phyloP scores from a whole-genome alignment of 2,113 vertebrate species.

The Anhinga rufa region DNA sequence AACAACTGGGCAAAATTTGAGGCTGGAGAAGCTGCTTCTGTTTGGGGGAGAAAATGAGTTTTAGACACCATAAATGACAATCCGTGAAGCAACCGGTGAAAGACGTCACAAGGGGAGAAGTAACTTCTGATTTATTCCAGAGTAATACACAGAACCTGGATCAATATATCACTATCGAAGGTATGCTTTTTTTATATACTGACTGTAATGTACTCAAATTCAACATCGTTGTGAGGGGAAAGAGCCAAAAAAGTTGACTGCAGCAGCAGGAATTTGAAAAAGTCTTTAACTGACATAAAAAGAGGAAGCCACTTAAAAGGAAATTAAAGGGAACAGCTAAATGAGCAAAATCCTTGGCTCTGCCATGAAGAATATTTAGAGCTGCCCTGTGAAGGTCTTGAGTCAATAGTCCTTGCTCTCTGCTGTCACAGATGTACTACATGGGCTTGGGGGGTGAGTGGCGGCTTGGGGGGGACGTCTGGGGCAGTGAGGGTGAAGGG shows the following conservation, averaged over 20 bases:
- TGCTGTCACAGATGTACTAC: not conserved
- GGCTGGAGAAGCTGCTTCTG: not conserved
- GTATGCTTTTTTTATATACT: not conserved
- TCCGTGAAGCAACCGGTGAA: not conserved
- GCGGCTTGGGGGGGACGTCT: not conserved
- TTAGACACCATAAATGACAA: not conserved
- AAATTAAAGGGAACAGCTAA: not conserved
- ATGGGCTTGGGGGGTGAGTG: rapidly evolving
- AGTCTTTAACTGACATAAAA: not conserved
- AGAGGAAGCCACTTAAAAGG: not conserved
- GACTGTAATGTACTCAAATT: not conserved
- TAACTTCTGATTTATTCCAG: not conserved
- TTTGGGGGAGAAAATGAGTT: not conserved
- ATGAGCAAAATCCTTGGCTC: not conserved
- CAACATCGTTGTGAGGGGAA: not conserved
- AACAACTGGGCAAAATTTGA: not conserved
- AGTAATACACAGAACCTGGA: not conserved
- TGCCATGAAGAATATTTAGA: not conserved
- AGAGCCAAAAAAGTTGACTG: not conserved
- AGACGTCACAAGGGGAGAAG: not conserved
- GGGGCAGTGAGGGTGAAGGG: not conserved
- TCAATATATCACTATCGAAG: not conserved
- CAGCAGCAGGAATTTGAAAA: not conserved
- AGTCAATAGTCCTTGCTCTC: not conserved
- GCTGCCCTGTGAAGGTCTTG: not conserved